phyloP scores from a whole-genome alignment of 2,888 invertebrate genomes.

The Drosophila tripunctata region DNA sequence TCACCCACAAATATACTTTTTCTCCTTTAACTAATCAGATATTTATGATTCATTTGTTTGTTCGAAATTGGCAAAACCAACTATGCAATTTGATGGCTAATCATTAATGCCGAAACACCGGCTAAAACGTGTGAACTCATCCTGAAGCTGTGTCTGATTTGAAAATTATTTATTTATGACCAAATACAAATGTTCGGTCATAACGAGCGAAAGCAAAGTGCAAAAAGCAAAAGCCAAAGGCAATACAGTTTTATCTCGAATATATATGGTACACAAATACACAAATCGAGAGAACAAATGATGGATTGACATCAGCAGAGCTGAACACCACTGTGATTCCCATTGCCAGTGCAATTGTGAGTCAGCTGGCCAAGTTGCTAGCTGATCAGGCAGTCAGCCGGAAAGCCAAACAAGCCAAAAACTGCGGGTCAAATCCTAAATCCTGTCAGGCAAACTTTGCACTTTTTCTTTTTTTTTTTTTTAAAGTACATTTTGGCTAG shows the following conservation, averaged over 20 bases:
- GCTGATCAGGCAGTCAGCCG: constrained; percentile 36
- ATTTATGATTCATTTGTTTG: constrained; percentile 38
- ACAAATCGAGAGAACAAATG: constrained; percentile 65
- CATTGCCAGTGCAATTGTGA: neutral
- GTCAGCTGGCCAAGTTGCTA: constrained; percentile 7
- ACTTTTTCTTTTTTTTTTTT: constrained; percentile 4
- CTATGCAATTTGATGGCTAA: constrained; percentile 37
- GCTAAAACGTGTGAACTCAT: constrained; percentile 27
- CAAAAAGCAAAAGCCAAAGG: constrained; percentile 22
- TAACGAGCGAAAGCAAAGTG: constrained; percentile 30
- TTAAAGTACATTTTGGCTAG: constrained; percentile 36
- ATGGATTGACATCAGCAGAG: constrained; percentile 58
- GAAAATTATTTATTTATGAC: constrained; percentile 78
- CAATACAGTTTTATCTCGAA: constrained; percentile 40
- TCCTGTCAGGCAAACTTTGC: constrained; percentile 52
- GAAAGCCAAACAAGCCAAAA: constrained; percentile 44
- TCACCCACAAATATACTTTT: neutral
- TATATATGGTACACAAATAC: constrained; percentile 60
- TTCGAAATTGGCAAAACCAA: constrained; percentile 21
- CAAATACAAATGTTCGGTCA: constrained; percentile 30
- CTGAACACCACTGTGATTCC: neutral
- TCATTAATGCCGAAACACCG: constrained; percentile 50
- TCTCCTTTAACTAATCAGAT: neutral
- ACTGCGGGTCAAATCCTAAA: constrained; percentile 56
- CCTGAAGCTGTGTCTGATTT: constrained; percentile 60